Evolutionary conservation across 2,888 invertebrate genomes (phyloP).

Genomic region (Clivina fossor): DNA sequence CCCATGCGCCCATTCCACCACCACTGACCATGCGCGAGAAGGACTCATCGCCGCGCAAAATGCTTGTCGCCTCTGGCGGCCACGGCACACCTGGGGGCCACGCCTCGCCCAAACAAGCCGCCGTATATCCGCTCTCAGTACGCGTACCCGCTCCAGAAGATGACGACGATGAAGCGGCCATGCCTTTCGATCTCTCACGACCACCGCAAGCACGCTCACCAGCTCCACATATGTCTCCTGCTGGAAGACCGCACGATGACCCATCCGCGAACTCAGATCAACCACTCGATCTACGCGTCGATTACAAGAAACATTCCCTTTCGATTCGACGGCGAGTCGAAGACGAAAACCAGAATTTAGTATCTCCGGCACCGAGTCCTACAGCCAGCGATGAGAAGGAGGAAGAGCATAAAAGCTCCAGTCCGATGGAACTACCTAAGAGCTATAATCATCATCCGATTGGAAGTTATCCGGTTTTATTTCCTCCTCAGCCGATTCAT

Average conservation of each 20-base stretch:
- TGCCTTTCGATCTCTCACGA: conserved; percentile 70
- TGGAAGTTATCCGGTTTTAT: conserved; percentile 55
- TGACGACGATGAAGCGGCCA: conserved; percentile 43
- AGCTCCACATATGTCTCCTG: conserved; percentile 61
- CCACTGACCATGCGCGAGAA: conserved; percentile 73
- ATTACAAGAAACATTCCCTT: conserved; percentile 70
- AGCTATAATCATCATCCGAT: conserved; percentile 47
- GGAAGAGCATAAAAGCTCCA: conserved; percentile 46
- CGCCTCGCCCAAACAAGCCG: conserved; percentile 72
- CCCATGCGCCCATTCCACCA: conserved; percentile 55
- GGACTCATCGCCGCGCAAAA: conserved; percentile 88
- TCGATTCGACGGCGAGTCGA: conserved; percentile 60
- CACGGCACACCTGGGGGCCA: conserved; percentile 67
- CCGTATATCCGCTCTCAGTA: conserved; percentile 68
- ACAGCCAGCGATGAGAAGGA: conserved; percentile 41
- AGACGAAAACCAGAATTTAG: conserved; percentile 86
- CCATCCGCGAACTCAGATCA: conserved; percentile 66
- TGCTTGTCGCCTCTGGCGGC: conserved; percentile 63
- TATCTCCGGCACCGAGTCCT: conserved; percentile 58
- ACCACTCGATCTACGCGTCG: conserved; percentile 84
- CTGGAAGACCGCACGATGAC: conserved; percentile 55
- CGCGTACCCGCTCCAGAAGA: conserved; percentile 57
- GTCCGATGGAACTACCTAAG: conserved; percentile 40
- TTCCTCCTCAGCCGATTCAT: conserved; percentile 65
- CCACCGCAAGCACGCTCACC: conserved; percentile 52